Evolutionary conservation across 2,113 vertebrate species (phyloP).

Genomic region (Aleadryas rufinucha): DNA sequence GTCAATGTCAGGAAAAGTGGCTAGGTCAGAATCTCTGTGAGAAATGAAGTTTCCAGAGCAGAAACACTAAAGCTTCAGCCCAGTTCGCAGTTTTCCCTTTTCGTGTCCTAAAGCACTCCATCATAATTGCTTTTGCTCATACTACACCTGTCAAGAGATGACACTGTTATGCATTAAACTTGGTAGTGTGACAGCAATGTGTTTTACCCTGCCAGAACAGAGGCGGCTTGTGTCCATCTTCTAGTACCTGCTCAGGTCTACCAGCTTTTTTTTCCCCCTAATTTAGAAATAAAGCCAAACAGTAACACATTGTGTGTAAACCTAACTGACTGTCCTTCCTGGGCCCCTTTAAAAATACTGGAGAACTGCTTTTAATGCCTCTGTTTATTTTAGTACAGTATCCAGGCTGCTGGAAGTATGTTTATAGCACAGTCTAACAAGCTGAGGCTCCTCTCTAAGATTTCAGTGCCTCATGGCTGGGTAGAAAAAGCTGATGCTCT

Average conservation of each 20-base stretch:
- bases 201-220: background rate
- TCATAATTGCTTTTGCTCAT: background rate
- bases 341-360: conserved; percentile 7
- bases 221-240: background rate
- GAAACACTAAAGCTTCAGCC: background rate
- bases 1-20: background rate
- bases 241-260: background rate
- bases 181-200: background rate
- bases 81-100: background rate
- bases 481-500: background rate
- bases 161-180: background rate
- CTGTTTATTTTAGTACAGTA: conserved; percentile 50
- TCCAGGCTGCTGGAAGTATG: conserved; percentile 36
- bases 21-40: background rate
- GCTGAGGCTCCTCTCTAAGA: conserved; percentile 13
- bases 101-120: background rate
- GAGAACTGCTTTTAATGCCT: conserved; percentile 18
- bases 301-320: background rate
- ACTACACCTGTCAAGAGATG: background rate
- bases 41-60: background rate
- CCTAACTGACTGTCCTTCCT: background rate
- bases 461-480: conserved; percentile 13
- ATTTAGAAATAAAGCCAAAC: background rate
- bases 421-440: conserved; percentile 30
- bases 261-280: background rate